Percentiles rank a stretch among this genome's conserved stretches.
Evolutionary conservation across 2,888 invertebrate genomes (phyloP).

Genomic region (Scaptomyza caliginosa): DNA sequence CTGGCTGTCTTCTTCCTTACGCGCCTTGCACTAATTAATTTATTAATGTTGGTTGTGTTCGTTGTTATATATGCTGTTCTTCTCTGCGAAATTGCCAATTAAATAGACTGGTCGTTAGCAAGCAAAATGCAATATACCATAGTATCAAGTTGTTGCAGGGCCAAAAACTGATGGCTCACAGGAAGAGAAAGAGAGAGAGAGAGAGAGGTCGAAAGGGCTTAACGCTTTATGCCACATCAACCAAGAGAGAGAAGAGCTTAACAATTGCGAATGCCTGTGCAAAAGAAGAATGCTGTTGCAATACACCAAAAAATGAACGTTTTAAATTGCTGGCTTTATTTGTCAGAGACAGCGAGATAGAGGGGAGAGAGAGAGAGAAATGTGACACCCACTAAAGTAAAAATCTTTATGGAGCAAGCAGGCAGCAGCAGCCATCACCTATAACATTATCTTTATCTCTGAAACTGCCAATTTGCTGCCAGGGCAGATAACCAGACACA

Average conservation of each 20-base stretch:
- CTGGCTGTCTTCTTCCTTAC: neutral
- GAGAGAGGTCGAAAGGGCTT: constrained; percentile 8
- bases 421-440: constrained; percentile 23
- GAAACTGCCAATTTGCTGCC: constrained; percentile 75
- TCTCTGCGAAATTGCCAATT: constrained; percentile 68
- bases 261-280: constrained; percentile 1
- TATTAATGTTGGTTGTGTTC: constrained; percentile 66
- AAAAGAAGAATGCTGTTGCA: constrained; percentile 15
- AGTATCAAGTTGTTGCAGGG: constrained; percentile 7
- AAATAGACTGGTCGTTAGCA: constrained; percentile 55
- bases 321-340: constrained; percentile 70
- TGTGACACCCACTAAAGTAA: constrained; percentile 76
- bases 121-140: constrained; percentile 8
- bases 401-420: constrained; percentile 56
- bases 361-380: constrained; percentile 40
- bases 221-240: constrained; percentile 42
- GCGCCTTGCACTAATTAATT: constrained; percentile 61
- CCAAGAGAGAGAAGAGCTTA: constrained; percentile 17
- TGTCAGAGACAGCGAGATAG: constrained; percentile 15
- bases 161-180: constrained; percentile 33
- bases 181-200: neutral
- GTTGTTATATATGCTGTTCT: constrained; percentile 16
- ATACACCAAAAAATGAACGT: neutral
- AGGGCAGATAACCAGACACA: constrained; percentile 55
- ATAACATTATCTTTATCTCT: constrained; percentile 79